A percentile compares a stretch with the other conserved stretches of the same genome.
Evolutionary conservation across 2,888 invertebrate genomes (phyloP).

Genomic region (Anodontia alba): DNA sequence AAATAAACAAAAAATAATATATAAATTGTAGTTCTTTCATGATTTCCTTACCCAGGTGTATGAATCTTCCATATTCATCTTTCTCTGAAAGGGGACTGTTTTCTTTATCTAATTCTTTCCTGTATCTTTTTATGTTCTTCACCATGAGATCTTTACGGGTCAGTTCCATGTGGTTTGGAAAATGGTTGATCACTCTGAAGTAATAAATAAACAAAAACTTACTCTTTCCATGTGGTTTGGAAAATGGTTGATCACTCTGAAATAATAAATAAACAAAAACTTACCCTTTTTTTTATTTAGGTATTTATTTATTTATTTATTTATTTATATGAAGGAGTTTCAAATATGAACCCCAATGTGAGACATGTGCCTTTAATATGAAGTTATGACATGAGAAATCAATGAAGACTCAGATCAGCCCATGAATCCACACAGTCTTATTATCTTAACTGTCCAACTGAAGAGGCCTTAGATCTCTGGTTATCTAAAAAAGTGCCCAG

Average conservation of each 20-base stretch:
- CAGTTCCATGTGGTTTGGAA: slow-evolving; percentile 97
- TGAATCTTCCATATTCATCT: slow-evolving; percentile 87
- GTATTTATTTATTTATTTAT: too few relatives aligned
- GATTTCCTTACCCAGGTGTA: slow-evolving; percentile 81
- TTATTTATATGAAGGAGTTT: not conserved
- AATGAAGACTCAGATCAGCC: too few relatives aligned
- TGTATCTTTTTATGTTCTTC: slow-evolving; percentile 97
- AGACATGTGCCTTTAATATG: not conserved
- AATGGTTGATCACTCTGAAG: slow-evolving; percentile 95
- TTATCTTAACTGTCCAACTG: too few relatives aligned
- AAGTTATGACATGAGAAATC: too few relatives aligned
- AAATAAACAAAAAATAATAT: too few relatives aligned
- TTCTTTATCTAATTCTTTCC: slow-evolving; percentile 96
- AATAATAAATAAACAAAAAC: too few relatives aligned
- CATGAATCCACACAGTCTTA: too few relatives aligned
- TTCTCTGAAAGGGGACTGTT: slow-evolving; percentile 94
- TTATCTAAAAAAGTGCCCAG: too few relatives aligned
- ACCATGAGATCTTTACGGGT: slow-evolving; percentile 98
- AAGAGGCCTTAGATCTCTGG: too few relatives aligned
- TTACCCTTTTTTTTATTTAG: too few relatives aligned
- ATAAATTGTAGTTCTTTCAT: too few relatives aligned
- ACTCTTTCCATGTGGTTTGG: slow-evolving; percentile 97
- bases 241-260: slow-evolving; percentile 96
- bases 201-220: too few relatives aligned
- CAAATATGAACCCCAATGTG: not conserved